Conservation (phyloP, 1,140 invertebrate genomes). For the Reticulitermes speratus region DNA sequence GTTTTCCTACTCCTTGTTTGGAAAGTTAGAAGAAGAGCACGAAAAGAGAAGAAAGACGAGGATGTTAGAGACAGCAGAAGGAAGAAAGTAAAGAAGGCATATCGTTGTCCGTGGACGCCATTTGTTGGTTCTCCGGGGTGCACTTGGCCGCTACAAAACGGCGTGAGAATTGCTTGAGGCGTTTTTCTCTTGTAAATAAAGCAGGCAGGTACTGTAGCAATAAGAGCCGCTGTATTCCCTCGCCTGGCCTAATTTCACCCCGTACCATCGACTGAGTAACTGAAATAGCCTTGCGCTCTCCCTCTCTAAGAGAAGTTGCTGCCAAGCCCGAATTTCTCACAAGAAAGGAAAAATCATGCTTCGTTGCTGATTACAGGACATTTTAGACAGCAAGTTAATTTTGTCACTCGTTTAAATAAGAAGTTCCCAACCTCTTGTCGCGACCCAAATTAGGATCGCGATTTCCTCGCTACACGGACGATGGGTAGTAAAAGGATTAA, state of each 20-base stretch:
- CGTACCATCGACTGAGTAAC: background rate
- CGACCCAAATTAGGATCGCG: no score
- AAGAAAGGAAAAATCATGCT: background rate
- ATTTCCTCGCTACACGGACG: no score
- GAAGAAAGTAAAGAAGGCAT: background rate
- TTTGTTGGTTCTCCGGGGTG: constrained; percentile 13
- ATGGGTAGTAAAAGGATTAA: no score
- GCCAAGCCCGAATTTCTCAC: background rate
- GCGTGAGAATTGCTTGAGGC: background rate
- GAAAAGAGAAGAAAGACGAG: background rate
- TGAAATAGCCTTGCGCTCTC: background rate
- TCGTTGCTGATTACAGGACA: background rate
- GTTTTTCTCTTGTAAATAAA: constrained; percentile 12
- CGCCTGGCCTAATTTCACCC: background rate
- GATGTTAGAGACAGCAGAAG: background rate
- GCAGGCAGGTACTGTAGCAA: background rate
- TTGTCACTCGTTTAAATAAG: no score
- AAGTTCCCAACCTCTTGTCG: no score
- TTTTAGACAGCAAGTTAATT: no score
- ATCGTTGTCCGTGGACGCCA: constrained; percentile 7
- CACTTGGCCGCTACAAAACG: background rate
- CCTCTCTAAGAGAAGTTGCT: background rate
- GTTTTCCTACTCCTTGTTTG: background rate
- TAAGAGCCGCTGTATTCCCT: background rate
- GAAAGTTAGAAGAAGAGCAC: background rate